phyloP scores from a whole-genome alignment of 1,140 invertebrate species.

The Holcopasites calliopsidis region DNA sequence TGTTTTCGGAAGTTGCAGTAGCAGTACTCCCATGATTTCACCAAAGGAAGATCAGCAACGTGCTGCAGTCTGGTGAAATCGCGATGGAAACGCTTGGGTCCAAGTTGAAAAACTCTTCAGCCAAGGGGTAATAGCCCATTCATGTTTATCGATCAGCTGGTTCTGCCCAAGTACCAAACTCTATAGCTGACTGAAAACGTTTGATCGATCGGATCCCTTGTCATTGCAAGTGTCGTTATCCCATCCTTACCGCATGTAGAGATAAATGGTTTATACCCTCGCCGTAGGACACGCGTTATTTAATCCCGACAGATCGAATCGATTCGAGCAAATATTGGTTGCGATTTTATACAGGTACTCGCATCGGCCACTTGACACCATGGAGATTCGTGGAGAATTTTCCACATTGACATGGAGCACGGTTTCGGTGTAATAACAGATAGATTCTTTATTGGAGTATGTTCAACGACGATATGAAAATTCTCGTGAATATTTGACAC shows the following conservation, averaged over 20 bases:
- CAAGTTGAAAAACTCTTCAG: background rate
- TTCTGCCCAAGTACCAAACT: constrained; percentile 17
- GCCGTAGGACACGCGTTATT: constrained; percentile 1
- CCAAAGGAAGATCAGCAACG: background rate
- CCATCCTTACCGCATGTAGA: background rate
- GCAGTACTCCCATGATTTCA: background rate
- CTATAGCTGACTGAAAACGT: constrained; percentile 13
- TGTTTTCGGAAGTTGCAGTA: too few relatives aligned
- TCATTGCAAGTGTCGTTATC: background rate
- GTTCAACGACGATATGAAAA: background rate
- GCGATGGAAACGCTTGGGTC: background rate
- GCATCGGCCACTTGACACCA: background rate
- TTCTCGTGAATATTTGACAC: too few relatives aligned
- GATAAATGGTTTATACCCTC: background rate
- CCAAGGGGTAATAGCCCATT: background rate
- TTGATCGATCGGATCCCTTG: constrained; percentile 10
- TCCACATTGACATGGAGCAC: too few relatives aligned
- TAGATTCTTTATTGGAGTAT: background rate
- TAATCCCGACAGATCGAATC: background rate
- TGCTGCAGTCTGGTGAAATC: background rate
- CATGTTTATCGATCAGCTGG: constrained; percentile 36
- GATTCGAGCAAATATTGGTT: background rate
- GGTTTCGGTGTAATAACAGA: background rate
- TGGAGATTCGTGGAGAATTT: background rate
- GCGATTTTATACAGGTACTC: background rate